A percentile compares a stretch with the other conserved stretches of the same genome.
Conservation (phyloP, 92 coral and sea anemone genomes). For the Hydrozoanthus gracilis region DNA sequence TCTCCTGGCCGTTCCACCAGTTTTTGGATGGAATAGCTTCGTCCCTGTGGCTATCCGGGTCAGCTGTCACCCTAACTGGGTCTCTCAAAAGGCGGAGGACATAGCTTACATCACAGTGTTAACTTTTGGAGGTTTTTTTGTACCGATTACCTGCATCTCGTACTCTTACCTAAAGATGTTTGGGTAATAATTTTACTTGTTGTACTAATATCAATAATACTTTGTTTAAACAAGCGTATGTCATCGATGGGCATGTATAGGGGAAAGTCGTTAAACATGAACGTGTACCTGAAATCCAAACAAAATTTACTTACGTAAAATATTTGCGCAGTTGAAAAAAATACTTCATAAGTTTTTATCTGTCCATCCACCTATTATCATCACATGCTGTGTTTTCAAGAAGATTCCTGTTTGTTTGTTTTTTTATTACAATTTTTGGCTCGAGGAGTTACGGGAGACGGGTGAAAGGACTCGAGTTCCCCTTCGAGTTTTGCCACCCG, state of each 20-base stretch:
- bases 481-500: no score
- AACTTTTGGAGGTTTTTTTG: constrained; percentile 51
- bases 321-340: no score
- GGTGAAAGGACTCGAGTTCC: no score
- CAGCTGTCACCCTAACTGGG: constrained; percentile 75
- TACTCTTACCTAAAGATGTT: constrained; percentile 57
- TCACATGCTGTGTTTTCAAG: no score
- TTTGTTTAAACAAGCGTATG: neutral
- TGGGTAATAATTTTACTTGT: constrained; percentile 15
- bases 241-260: neutral
- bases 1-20: constrained; percentile 51
- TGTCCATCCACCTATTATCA: no score
- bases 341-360: no score
- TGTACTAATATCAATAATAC: neutral
- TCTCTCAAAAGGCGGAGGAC: constrained; percentile 30
- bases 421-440: no score
- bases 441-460: no score
- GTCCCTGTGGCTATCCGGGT: constrained; percentile 49
- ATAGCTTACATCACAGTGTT: constrained; percentile 50
- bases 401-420: no score
- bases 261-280: no score
- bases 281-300: no score
- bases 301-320: no score
- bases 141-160: constrained; percentile 47
- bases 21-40: constrained; percentile 66